phyloP scores from a whole-genome alignment of 2,888 invertebrate genomes.

The Steinernema hermaphroditum region DNA sequence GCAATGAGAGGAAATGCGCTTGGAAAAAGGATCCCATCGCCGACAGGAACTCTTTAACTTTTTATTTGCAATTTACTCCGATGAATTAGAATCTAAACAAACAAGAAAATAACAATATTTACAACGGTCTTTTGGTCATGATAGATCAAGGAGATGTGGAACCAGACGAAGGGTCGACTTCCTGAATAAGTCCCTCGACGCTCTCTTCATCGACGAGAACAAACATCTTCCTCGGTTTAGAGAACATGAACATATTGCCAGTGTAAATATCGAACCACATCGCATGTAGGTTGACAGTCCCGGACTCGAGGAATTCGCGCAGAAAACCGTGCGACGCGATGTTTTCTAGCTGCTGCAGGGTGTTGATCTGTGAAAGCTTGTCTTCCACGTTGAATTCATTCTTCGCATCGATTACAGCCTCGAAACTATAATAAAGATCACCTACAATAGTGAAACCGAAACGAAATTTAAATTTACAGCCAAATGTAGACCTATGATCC shows the following conservation, averaged over 20 bases:
- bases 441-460: no score
- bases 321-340: constrained; percentile 64
- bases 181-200: constrained; percentile 77
- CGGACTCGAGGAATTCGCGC: constrained; percentile 56
- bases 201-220: constrained; percentile 82
- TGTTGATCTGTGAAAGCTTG: constrained; percentile 76
- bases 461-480: no score
- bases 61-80: no score
- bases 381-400: constrained; percentile 81
- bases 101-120: neutral
- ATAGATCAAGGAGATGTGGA: neutral
- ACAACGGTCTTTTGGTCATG: neutral
- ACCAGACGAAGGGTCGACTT: constrained; percentile 68
- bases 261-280: constrained; percentile 97
- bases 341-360: constrained; percentile 64
- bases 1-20: no score
- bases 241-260: constrained; percentile 78
- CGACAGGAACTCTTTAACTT: no score
- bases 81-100: neutral
- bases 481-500: no score
- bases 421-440: constrained; percentile 73
- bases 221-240: constrained; percentile 81
- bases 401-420: constrained; percentile 91
- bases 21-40: no score
- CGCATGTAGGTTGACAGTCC: constrained; percentile 70